phyloP scores from a whole-genome alignment of 2,888 invertebrate species.

The Coleophora flavipennella region DNA sequence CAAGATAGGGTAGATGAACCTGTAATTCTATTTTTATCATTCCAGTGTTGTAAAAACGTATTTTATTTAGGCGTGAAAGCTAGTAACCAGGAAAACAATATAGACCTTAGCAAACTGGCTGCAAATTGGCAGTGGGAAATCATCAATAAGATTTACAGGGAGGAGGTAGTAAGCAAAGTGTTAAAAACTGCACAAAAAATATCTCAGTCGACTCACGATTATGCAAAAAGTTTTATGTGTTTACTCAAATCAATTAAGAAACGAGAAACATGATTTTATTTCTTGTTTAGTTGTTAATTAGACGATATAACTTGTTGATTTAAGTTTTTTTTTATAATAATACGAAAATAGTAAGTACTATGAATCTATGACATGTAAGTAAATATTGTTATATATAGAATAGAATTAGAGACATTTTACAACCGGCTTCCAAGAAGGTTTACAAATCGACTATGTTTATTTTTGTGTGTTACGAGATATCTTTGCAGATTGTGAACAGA shows the following conservation, averaged over 20 bases:
- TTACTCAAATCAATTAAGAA: slow-evolving; percentile 36
- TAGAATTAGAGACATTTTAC: too few relatives aligned
- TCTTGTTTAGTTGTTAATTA: background rate
- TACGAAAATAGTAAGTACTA: too few relatives aligned
- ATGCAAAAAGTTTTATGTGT: slow-evolving; percentile 35
- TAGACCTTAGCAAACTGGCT: slow-evolving; percentile 36
- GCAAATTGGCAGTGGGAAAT: slow-evolving; percentile 63
- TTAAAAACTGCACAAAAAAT: slow-evolving; percentile 33
- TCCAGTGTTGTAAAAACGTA: slow-evolving; percentile 27
- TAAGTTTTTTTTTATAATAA: too few relatives aligned
- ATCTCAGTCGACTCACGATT: slow-evolving; percentile 19
- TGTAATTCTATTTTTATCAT: slow-evolving; percentile 34
- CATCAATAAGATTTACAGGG: slow-evolving; percentile 40
- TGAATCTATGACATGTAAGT: too few relatives aligned
- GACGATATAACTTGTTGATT: too few relatives aligned
- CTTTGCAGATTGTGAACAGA: too few relatives aligned
- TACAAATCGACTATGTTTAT: too few relatives aligned
- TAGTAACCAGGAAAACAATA: slow-evolving; percentile 20
- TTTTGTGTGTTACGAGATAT: too few relatives aligned
- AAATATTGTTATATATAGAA: too few relatives aligned
- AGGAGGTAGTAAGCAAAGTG: slow-evolving; percentile 34
- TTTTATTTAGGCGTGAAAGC: slow-evolving; percentile 47
- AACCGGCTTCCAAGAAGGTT: too few relatives aligned
- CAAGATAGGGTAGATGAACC: slow-evolving; percentile 31
- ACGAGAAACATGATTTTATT: slow-evolving; percentile 8